Evolutionary conservation across 2,797 vertebrate species (phyloP).

Genomic region (Alfaro cultratus): DNA sequence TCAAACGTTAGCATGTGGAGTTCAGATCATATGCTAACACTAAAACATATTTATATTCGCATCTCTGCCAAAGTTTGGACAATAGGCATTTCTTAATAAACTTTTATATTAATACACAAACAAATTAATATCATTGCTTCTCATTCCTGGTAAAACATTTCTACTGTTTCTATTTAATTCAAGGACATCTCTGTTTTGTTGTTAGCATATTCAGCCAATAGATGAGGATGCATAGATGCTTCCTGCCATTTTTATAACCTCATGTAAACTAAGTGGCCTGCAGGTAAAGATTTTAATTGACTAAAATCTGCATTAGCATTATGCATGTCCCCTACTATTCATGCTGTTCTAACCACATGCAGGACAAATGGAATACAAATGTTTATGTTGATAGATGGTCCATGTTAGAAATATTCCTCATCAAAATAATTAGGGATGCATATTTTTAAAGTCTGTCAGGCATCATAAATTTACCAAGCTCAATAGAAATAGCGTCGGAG

Average conservation of each 20-base stretch:
- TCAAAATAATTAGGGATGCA: slow-evolving; percentile 19
- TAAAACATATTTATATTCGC: not conserved
- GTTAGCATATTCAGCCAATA: not conserved
- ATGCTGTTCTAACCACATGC: slow-evolving; percentile 2
- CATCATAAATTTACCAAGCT: slow-evolving; percentile 24
- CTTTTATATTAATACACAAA: too few species aligned
- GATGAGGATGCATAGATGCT: not conserved
- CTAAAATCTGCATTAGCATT: slow-evolving; percentile 1
- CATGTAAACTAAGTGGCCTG: not conserved
- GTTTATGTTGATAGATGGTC: not conserved
- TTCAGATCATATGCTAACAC: not conserved
- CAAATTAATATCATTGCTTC: not conserved
- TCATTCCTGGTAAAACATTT: not conserved
- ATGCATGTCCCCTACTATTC: not conserved
- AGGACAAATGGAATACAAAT: not conserved
- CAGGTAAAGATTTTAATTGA: not conserved
- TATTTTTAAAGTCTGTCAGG: slow-evolving; percentile 2
- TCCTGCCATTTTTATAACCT: not conserved
- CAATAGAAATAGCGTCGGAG: slow-evolving; percentile 6
- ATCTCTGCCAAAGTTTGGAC: not conserved
- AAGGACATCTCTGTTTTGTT: not conserved
- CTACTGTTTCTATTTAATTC: not conserved
- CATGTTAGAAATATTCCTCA: not conserved
- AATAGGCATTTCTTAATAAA: not conserved
- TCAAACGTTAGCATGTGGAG: not conserved